Conservation (phyloP, 2,113 vertebrate genomes). For the Melanostigma gelatinosum region DNA sequence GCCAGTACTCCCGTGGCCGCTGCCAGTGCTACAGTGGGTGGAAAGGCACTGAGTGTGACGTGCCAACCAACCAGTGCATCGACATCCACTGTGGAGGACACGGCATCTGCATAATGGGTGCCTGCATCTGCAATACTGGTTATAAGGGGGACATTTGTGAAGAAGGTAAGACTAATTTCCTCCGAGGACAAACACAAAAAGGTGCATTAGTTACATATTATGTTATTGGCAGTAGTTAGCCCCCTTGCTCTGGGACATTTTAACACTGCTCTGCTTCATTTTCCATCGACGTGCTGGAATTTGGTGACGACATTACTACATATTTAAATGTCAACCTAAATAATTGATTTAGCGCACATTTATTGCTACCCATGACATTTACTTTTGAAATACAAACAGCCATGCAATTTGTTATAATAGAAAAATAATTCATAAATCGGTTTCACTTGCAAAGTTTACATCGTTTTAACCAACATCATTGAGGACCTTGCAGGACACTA, state of each 20-base stretch:
- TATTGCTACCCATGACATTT: slow-evolving; percentile 3
- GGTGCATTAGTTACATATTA: neutral
- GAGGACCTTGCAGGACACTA: neutral
- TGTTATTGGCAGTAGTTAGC: neutral
- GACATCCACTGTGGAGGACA: slow-evolving; percentile 95
- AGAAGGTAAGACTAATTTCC: slow-evolving; percentile 86
- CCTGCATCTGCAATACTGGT: slow-evolving; percentile 94
- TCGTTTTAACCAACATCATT: neutral
- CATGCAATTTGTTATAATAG: neutral
- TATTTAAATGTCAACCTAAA: slow-evolving; percentile 15
- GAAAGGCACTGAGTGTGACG: slow-evolving; percentile 97
- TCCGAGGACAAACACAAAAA: neutral
- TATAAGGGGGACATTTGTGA: slow-evolving; percentile 98
- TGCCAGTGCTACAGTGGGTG: slow-evolving; percentile 98
- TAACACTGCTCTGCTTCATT: neutral
- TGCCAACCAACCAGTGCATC: slow-evolving; percentile 93
- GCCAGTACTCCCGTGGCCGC: slow-evolving; percentile 96
- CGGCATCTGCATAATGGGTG: slow-evolving; percentile 95
- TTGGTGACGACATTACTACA: neutral
- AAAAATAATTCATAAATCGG: slow-evolving; percentile 2
- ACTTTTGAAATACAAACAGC: slow-evolving; percentile 1
- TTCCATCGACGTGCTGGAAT: neutral
- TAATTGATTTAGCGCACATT: neutral
- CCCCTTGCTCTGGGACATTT: neutral
- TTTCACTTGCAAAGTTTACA: slow-evolving; percentile 5